Conservation (phyloP, 92 coral and sea anemone genomes). For the Metridium senile region DNA sequence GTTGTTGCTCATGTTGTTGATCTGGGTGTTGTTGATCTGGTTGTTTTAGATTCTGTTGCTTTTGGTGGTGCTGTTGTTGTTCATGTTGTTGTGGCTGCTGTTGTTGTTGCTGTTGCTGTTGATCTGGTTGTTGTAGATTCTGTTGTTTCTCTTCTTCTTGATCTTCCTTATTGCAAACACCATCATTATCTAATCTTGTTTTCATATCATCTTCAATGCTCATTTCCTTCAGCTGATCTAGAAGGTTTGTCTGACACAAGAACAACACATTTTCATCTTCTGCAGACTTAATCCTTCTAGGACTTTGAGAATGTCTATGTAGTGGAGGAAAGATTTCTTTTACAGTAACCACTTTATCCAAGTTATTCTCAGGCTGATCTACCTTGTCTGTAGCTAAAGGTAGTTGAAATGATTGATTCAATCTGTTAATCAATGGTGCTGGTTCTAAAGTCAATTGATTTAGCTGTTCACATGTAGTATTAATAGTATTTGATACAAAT, state of each 20-base stretch:
- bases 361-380: background rate
- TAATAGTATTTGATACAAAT: background rate
- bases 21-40: background rate
- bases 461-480: background rate
- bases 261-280: conserved; percentile 1
- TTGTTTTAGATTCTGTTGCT: background rate
- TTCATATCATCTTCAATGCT: background rate
- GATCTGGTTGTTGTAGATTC: background rate
- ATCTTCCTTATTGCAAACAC: background rate
- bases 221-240: conserved; percentile 7
- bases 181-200: background rate
- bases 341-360: background rate
- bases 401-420: background rate
- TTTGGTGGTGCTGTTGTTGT: background rate
- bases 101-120: background rate
- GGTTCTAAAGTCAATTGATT: background rate
- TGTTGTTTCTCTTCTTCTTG: background rate
- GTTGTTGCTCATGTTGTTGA: background rate
- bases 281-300: background rate
- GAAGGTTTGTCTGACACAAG: conserved; percentile 29
- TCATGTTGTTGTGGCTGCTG: background rate
- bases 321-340: background rate
- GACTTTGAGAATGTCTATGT: background rate
- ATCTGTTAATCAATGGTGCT: background rate
- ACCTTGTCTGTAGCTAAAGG: background rate